Evolutionary conservation across 2,797 vertebrate genomes (phyloP).

Genomic region (Gymnocypris eckloni): DNA sequence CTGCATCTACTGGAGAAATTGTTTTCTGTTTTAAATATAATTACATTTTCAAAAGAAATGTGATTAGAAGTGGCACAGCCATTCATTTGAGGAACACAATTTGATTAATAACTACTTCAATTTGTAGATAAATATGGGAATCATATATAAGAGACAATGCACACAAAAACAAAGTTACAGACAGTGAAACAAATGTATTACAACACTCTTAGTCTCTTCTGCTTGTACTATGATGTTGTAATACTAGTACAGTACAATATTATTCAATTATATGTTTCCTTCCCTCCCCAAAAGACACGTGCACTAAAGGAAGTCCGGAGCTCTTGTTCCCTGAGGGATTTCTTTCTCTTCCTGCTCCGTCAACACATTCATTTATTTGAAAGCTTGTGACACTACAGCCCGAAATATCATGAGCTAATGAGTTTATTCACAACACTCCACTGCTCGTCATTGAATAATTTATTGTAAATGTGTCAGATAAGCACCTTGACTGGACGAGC

Average conservation of each 20-base stretch:
- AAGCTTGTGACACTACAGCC: slow-evolving; percentile 45
- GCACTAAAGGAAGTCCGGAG: slow-evolving; percentile 17
- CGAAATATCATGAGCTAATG: slow-evolving; percentile 52
- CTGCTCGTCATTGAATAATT: slow-evolving; percentile 67
- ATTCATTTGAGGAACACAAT: background rate
- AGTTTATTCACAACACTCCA: slow-evolving; percentile 56
- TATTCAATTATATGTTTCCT: slow-evolving; percentile 40
- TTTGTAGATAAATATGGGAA: background rate
- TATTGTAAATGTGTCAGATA: slow-evolving; percentile 65
- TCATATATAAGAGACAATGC: background rate
- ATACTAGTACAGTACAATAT: slow-evolving; percentile 28
- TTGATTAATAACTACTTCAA: background rate
- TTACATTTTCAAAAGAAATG: background rate
- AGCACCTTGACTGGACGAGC: slow-evolving; percentile 51
- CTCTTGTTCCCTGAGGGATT: slow-evolving; percentile 36
- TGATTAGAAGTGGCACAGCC: background rate
- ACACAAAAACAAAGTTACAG: background rate
- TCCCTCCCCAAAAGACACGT: slow-evolving; percentile 7
- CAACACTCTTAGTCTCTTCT: background rate
- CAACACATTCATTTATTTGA: slow-evolving; percentile 44
- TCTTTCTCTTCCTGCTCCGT: slow-evolving; percentile 45
- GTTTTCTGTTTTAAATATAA: background rate
- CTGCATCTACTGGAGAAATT: background rate
- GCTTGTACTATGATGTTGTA: slow-evolving; percentile 12
- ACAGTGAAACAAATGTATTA: background rate